Base-by-base conservation (phyloP, 2,888 invertebrate species). In the Sarcophaga carnaria region DNA sequence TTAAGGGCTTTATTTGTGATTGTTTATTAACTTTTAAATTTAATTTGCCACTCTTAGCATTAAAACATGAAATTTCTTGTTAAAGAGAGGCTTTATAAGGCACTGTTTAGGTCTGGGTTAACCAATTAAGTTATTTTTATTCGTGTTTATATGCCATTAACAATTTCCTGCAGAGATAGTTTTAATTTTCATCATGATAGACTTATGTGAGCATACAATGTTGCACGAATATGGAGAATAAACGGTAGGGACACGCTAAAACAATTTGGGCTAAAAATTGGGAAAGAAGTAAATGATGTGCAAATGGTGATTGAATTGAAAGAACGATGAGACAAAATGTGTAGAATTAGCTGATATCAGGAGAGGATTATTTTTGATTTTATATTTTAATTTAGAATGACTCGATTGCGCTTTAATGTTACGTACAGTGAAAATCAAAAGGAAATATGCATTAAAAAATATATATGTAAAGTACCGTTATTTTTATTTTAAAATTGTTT, bases 61-160 rank as follows among this genome's bases (percentile, higher is more conserved):
- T 2, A 12, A 54, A 54, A 54, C 17, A 54, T 54, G 54, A 14
- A 54, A 54, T 14, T 54, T 54, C 54, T 17, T 17, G 54, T 54
- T 14, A 54, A 54, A 54, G 54, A 14, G 4, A 14, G 54, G 0
- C 12, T 17, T 1, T 54, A 14, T 54, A 54, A 54, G 54, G 54
- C n/a, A 67, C 10, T 45, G 2, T 10, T n/a, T 45, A 14, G 17
- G 54, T 80, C 54, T 62, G 37, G 54, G 8, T 54, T 37, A 0
- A 25, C 60, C 45, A 69, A 47, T 62, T 69, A 37, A n/a, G n/a
- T 17, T 49, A 78, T 78, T 12, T 62, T 8, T 37, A 37, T 78
- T 64, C 59, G 17, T 49, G 54, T 79, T 78, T 70, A 20, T 59
- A 20, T 80, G 27, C 17, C 79, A 64, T 71, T 72, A 72, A 59